phyloP scores from a whole-genome alignment of 1,140 invertebrate genomes.

The Zaprionus davidi region DNA sequence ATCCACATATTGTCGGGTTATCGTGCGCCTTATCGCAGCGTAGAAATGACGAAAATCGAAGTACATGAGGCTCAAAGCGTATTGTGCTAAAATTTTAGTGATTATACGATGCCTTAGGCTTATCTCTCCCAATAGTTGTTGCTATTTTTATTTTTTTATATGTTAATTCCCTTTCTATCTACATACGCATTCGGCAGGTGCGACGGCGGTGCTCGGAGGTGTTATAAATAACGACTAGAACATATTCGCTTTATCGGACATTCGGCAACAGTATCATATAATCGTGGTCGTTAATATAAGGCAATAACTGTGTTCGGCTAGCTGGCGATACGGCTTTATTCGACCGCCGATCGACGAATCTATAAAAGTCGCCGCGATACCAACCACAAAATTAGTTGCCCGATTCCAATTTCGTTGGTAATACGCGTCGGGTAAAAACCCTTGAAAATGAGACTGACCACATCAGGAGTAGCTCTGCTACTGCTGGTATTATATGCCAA shows the following conservation, averaged over 20 bases:
- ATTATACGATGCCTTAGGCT: conserved; percentile 31
- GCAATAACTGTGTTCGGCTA: conserved; percentile 49
- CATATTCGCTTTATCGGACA: conserved; percentile 61
- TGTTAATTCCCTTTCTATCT: conserved; percentile 36
- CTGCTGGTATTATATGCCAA: conserved; percentile 50
- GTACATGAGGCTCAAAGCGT: conserved; percentile 24
- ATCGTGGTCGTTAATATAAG: conserved; percentile 56
- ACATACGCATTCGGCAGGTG: conserved; percentile 1
- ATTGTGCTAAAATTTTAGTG: conserved; percentile 22
- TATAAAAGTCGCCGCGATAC: conserved; percentile 59
- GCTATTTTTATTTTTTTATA: conserved; percentile 23
- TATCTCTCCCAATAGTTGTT: conserved; percentile 37
- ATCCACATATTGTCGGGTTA: conserved; percentile 24
- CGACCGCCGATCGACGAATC: conserved; percentile 43
- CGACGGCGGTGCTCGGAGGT: neutral
- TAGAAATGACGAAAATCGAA: conserved; percentile 37
- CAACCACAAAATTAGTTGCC: conserved; percentile 60
- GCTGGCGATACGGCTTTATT: conserved; percentile 32
- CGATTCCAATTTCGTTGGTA: conserved; percentile 51
- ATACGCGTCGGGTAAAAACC: conserved; percentile 57
- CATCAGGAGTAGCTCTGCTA: conserved; percentile 55
- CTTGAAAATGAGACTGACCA: conserved; percentile 50
- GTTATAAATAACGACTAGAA: conserved; percentile 41
- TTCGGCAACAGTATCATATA: conserved; percentile 45
- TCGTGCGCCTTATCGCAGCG: conserved; percentile 31